Evolutionary conservation across 2,113 vertebrate genomes (phyloP).

Genomic region (Mola mola): DNA sequence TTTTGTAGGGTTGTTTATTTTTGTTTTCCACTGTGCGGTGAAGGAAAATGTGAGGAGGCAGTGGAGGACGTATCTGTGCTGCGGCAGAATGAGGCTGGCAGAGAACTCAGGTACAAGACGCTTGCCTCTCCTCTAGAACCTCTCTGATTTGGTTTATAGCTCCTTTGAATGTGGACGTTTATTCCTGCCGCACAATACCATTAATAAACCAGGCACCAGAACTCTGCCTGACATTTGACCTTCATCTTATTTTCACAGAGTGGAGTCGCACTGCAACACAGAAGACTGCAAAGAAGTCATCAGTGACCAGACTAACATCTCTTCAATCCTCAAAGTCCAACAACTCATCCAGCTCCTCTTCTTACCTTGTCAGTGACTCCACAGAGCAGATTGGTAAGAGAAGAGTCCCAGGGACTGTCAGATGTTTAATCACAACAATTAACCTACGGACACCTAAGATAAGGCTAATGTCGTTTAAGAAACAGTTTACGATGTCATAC

Average conservation of each 20-base stretch:
- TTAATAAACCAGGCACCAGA: no score
- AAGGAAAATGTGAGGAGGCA: conserved; percentile 95
- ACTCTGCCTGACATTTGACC: no score
- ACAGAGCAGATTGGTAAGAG: conserved; percentile 56
- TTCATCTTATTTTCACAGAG: conserved; percentile 57
- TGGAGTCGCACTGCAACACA: conserved; percentile 84
- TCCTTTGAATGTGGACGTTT: neutral
- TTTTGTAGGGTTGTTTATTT: conserved; percentile 94
- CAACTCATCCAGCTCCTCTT: conserved; percentile 52
- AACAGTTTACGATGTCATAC: no score
- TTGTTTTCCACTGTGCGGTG: conserved; percentile 91
- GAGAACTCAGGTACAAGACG: conserved; percentile 88
- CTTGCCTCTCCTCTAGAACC: neutral
- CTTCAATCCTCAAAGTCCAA: conserved; percentile 62
- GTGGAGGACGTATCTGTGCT: conserved; percentile 94
- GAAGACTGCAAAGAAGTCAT: conserved; percentile 60
- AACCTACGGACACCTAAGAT: no score
- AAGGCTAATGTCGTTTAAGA: no score
- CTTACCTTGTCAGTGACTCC: conserved; percentile 63
- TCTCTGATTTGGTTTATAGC: neutral
- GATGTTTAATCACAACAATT: no score
- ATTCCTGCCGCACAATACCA: no score
- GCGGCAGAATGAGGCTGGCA: conserved; percentile 88
- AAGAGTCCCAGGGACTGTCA: neutral
- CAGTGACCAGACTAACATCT: conserved; percentile 45